phyloP scores from a whole-genome alignment of 2,113 vertebrate species.

The Xiphias gladius region DNA sequence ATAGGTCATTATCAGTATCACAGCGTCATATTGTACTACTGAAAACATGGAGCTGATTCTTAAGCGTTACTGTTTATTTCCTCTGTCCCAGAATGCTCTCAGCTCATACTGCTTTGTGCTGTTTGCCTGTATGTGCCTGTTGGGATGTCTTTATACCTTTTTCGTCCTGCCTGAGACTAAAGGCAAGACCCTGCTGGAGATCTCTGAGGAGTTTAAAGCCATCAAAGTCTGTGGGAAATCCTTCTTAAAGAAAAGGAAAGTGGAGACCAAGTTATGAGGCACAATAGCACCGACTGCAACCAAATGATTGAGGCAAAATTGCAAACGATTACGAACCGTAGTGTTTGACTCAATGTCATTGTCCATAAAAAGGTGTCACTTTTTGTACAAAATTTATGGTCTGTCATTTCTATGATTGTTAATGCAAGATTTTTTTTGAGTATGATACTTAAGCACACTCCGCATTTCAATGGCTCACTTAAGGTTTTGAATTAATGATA shows the following conservation, averaged over 20 bases:
- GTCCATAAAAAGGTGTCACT: not conserved
- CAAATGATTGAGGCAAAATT: not conserved
- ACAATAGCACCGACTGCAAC: not conserved
- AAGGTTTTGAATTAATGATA: too few relatives aligned
- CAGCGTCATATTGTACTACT: not conserved
- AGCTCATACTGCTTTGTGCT: slow-evolving; percentile 77
- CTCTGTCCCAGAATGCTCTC: slow-evolving; percentile 66
- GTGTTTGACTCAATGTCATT: not conserved
- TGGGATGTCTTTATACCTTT: slow-evolving; percentile 72
- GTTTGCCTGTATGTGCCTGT: slow-evolving; percentile 73
- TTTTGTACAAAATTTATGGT: too few relatives aligned
- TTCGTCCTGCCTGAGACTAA: slow-evolving; percentile 85
- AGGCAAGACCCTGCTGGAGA: slow-evolving; percentile 83
- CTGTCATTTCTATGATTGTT: not conserved
- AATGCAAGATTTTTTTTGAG: not conserved
- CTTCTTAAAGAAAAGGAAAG: not conserved
- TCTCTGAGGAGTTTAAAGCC: slow-evolving; percentile 77
- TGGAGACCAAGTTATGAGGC: slow-evolving; percentile 75
- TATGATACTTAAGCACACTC: too few relatives aligned
- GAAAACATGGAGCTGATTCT: not conserved
- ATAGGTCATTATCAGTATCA: not conserved
- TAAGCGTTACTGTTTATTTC: not conserved
- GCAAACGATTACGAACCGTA: not conserved
- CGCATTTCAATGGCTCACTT: too few relatives aligned
- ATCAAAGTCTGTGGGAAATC: slow-evolving; percentile 73